Evolutionary conservation across 2,888 invertebrate genomes (phyloP), one percentile per base, ranked within the genome.

Genomic region (Nymphalis c-album): DNA sequence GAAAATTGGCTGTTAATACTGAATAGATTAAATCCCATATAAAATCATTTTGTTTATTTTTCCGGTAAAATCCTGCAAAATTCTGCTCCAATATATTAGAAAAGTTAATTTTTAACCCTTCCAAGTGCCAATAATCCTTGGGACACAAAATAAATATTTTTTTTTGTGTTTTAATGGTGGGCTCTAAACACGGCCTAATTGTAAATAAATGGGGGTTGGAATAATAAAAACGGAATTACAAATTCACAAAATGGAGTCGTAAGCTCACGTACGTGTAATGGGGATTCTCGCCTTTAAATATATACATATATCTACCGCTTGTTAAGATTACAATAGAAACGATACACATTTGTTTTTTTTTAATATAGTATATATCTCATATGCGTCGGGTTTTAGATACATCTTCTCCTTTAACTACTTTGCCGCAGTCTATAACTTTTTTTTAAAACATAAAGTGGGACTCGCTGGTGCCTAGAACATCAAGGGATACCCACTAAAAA

Each of bases 211-310:
- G 71, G 67, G 62, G 71, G 69, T 64, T 45, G 48, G 58, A 63
- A 71, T 67, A 69, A 71, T 69, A 67, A 71, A 69, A 69, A 63
- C 63, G 50, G 53, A 63, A 71, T 69, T 69, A 69, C 67, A 67
- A 55, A 69, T 69, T 69, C 67, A 64, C 64, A 59, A 67, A 71
- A 69, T 69, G 64, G 70, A 69, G 50, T 59, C 64, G 63, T 64
- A 59, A 60, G 58, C 64, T 63, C 53, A 31, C 55, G 40, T 40
- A 57, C 35, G 61, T 55, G 64, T 69, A 69, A 71, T 69, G 64
- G 69, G 20, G 67, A 64, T 63, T 64, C 67, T 50, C 64, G 61
- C 26, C 26, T 63, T 66, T 63, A 45, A 60, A 66, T 66, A 69
- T 68, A 68, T 68, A 31, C 53, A 18, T 18, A 40, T 40, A 40